Base-by-base conservation (phyloP, 2,797 vertebrate genomes). In the Tinamus major region DNA sequence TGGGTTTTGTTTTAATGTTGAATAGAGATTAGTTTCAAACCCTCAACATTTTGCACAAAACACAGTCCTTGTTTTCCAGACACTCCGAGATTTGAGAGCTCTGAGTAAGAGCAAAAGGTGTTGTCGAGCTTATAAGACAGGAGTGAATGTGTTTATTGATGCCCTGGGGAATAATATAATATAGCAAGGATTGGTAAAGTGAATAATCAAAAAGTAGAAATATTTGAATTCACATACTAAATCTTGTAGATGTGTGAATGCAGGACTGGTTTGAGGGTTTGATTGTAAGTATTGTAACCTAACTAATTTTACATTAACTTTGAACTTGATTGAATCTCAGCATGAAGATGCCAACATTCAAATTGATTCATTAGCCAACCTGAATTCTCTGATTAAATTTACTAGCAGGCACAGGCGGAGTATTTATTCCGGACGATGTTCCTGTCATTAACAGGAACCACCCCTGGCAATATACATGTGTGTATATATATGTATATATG, bases 321-420 rank as follows among this genome's bases (percentile, higher is more conserved):
- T 94, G 89, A 88, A 93, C 80, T 85, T 93, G 85, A 92, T 78
- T 91, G 91, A 85, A 78, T 87, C 88, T 86, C 89, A 93, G 95
- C 88, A 46, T 81, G 90, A 85, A 77, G 78, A 92, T 80, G 68
- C 87, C 88, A 94, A 39, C 76, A 70, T 94, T 86, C 71, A 79
- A 78, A 94, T 71, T 79, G 62, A 88, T 94, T 89, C 80, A 94
- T 96, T 96, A 96, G 68, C 85, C 92, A 80, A 77, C 86, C 89
- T 87, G 68, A 88, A 87, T 94, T 90, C 80, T 83, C 78, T 91
- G 89, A 75, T 89, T 87, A 92, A 75, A 92, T 95, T 90, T 95
- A 68, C 59, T 75, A 89, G 37, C 72, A 26, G 49, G 55, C 74
- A 70, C 61, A 79, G 79, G 64, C 69, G 63, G 67, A 94, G 68